Percentiles rank a stretch among this genome's conserved stretches.
These are phyloP conservation scores for Chromoteleia sp. DNA, from an alignment of 2,888 invertebrate genomes.

Conservation along the genomic window DNA sequence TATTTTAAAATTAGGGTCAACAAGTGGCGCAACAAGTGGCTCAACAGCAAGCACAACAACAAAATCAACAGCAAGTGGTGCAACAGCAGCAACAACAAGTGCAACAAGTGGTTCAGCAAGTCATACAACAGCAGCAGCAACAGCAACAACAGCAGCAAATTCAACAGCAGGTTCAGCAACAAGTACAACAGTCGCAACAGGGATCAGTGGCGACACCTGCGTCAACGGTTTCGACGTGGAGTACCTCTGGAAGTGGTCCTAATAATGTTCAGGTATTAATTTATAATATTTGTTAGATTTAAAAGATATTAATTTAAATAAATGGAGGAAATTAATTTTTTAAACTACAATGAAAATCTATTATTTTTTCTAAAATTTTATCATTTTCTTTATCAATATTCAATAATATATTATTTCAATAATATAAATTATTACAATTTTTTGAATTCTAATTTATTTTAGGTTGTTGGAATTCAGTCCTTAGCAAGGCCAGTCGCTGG, in stretches of 20 bases:
- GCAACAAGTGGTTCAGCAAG: conserved; percentile 79
- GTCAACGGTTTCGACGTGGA: conserved; percentile 82
- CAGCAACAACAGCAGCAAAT: conserved; percentile 75
- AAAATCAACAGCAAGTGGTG: conserved; percentile 73
- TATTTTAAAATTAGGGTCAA: conserved; percentile 77
- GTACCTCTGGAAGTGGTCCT: conserved; percentile 81
- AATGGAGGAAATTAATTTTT: too few species aligned
- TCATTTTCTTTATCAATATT: not conserved
- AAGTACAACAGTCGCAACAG: conserved; percentile 82
- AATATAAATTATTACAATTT: not conserved
- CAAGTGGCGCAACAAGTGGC: conserved; percentile 81
- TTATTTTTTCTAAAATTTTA: not conserved
- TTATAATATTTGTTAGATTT: not conserved
- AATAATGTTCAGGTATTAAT: conserved; percentile 82
- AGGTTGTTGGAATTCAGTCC: conserved; percentile 82
- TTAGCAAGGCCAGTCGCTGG: conserved; percentile 77
- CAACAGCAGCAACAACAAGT: conserved; percentile 76
- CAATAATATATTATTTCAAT: conserved; percentile 22
- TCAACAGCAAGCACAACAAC: conserved; percentile 78
- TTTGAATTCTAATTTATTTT: conserved; percentile 20
- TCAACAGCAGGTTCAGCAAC: conserved; percentile 76
- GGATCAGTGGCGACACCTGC: conserved; percentile 82
- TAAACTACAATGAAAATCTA: too few species aligned
- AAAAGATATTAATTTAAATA: too few species aligned
- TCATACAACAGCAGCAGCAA: conserved; percentile 76